Percentiles rank a stretch among this genome's conserved stretches.
Conservation (phyloP, 2,888 invertebrate genomes). For the Plebejus argus region DNA sequence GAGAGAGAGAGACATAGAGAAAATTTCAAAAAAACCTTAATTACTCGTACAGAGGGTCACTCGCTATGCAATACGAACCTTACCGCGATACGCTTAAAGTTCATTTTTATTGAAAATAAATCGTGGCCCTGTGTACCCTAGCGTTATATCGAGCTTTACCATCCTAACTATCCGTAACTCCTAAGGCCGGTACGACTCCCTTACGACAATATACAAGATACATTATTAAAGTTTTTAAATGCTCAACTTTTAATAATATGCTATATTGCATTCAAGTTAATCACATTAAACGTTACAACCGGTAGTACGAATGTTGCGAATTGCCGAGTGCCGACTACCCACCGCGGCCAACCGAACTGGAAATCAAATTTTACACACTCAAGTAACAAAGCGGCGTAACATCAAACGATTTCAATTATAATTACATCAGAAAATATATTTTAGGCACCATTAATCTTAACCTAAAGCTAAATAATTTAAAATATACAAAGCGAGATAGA, state of each 20-base stretch:
- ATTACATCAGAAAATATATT: constrained; percentile 49
- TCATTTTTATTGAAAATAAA: constrained; percentile 30
- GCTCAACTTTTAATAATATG: constrained; percentile 71
- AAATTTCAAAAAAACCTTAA: constrained; percentile 72
- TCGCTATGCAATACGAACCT: constrained; percentile 30
- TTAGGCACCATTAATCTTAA: constrained; percentile 72
- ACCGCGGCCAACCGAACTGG: neutral
- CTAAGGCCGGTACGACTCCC: constrained; percentile 77
- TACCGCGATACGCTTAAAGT: constrained; percentile 13
- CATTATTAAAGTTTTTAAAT: constrained; percentile 69
- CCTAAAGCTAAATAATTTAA: constrained; percentile 51
- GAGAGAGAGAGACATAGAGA: constrained; percentile 75
- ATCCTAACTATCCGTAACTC: constrained; percentile 63
- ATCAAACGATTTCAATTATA: constrained; percentile 32
- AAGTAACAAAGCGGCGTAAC: constrained; percentile 30
- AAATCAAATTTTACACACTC: neutral
- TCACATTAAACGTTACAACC: constrained; percentile 51
- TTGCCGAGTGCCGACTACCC: constrained; percentile 15
- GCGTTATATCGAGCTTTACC: constrained; percentile 66
- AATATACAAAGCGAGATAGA: constrained; percentile 32
- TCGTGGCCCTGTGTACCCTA: constrained; percentile 60
- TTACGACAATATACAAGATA: constrained; percentile 75
- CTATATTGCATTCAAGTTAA: constrained; percentile 65
- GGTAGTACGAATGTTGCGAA: constrained; percentile 11
- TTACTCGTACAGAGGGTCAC: constrained; percentile 42